Base-by-base conservation (phyloP, 2,113 vertebrate species). In the Cromileptes altivelis region DNA sequence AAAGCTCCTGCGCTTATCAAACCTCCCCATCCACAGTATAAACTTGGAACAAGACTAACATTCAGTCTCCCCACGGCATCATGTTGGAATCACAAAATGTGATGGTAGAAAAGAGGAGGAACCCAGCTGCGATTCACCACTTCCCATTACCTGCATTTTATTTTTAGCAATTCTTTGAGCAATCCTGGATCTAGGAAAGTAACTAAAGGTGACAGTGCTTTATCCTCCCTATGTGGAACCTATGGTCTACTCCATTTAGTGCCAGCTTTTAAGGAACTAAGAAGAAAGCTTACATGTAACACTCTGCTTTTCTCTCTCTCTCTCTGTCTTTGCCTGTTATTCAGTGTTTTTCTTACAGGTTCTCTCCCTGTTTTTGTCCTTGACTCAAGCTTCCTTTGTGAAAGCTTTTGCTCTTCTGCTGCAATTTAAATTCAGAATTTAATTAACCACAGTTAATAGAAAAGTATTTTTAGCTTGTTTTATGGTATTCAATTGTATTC, bases 1-100 rank as follows among this genome's bases (percentile, higher is more conserved):
- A 78, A 82, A 82, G 72, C 65, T 52, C 70, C 61, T 50, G 78
- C 49, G 63, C 40, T 82, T 79, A 80, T 90, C 72, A 80, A 85
- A 75, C 77, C 63, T 76, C 60, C 72, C 37, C 21, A 37, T 81
- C 69, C 67, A 72, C 74, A 61, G 52, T 37, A 62, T 47, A 65
- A 84, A 77, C 56, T 63, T 64, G 58, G 81, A 91, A 78, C 55
- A 52, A 53, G 65, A 69, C 33, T 37, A 80, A 78, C 56, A 72
- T 61, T 78, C 71, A 30, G 45, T 77, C 70, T 74, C 79, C 76
- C 84, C 17, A 42, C 6, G 50, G 83, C 78, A 80, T 65, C 80
- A 11, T 70, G 53, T 78, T 84, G 80, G 60, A 87, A 88, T 75
- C 61, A 69, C 21, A 80, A 77, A 88, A 64, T 68, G 78, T 30